A percentile compares a stretch with the other conserved stretches of the same genome.
Evolutionary conservation across 2,113 vertebrate genomes (phyloP).

Genomic region (Sander lucioperca): DNA sequence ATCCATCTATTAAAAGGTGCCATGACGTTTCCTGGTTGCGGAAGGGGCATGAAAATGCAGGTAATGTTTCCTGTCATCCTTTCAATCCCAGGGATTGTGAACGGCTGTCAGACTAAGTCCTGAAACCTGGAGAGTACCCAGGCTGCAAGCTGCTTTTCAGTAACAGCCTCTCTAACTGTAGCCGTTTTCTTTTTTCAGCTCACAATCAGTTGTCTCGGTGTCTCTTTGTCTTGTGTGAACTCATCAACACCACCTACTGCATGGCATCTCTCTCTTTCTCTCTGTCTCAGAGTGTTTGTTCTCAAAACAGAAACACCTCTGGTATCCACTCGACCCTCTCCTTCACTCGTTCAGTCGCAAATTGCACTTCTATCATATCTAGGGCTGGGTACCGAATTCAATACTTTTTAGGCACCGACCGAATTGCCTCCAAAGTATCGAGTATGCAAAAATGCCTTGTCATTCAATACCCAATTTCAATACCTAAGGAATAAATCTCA

Average conservation of each 20-base stretch:
- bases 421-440: too few species aligned
- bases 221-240: slow-evolving; percentile 4
- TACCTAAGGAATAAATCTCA: too few species aligned
- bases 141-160: slow-evolving; percentile 20
- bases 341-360: background rate
- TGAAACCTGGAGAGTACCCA: slow-evolving; percentile 2
- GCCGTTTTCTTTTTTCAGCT: background rate
- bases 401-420: too few species aligned
- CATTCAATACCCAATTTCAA: too few species aligned
- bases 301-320: slow-evolving; percentile 14
- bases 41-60: background rate
- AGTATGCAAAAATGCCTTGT: too few species aligned
- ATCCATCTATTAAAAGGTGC: slow-evolving; percentile 10
- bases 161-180: background rate
- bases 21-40: background rate
- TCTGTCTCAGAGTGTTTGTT: background rate
- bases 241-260: slow-evolving; percentile 9
- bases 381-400: too few species aligned
- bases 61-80: slow-evolving; percentile 29
- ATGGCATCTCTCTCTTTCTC: background rate
- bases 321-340: background rate
- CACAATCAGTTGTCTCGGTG: background rate
- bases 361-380: background rate
- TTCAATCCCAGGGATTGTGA: slow-evolving; percentile 27
- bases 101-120: slow-evolving; percentile 36